These are phyloP conservation scores for Euphydryas editha DNA, from an alignment of 2,888 invertebrate species.

Conservation along the genomic window DNA sequence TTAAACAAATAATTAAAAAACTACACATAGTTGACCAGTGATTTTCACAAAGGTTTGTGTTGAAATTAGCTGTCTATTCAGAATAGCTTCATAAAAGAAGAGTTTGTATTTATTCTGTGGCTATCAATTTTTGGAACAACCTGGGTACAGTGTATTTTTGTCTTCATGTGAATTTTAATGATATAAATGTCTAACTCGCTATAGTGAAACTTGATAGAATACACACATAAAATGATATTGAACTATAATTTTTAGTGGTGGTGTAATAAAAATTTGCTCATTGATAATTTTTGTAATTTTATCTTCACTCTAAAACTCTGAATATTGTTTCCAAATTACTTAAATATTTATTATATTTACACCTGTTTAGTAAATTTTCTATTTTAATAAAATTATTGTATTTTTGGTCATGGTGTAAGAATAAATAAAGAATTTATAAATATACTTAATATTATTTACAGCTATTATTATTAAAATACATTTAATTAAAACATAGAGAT, in stretches of 20 bases:
- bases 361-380: constrained; percentile 13
- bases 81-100: too few species aligned
- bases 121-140: too few species aligned
- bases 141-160: neutral
- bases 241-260: neutral
- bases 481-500: too few species aligned
- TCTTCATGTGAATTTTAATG: constrained; percentile 5
- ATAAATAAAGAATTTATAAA: constrained; percentile 25
- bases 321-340: constrained; percentile 8
- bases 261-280: constrained; percentile 11
- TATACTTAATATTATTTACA: neutral
- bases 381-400: constrained; percentile 29
- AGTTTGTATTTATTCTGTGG: too few species aligned
- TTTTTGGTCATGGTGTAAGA: constrained; percentile 29
- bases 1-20: too few species aligned
- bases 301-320: neutral
- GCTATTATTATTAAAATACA: too few species aligned
- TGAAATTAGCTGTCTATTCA: too few species aligned
- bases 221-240: neutral
- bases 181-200: neutral
- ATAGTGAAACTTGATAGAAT: neutral
- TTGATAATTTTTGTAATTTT: neutral
- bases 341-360: neutral
- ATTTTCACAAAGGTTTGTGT: too few species aligned
- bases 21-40: too few species aligned